A percentile compares a stretch with the other conserved stretches of the same genome.
Conservation (phyloP, 2,113 vertebrate genomes). For the Semicossyphus pulcher region DNA sequence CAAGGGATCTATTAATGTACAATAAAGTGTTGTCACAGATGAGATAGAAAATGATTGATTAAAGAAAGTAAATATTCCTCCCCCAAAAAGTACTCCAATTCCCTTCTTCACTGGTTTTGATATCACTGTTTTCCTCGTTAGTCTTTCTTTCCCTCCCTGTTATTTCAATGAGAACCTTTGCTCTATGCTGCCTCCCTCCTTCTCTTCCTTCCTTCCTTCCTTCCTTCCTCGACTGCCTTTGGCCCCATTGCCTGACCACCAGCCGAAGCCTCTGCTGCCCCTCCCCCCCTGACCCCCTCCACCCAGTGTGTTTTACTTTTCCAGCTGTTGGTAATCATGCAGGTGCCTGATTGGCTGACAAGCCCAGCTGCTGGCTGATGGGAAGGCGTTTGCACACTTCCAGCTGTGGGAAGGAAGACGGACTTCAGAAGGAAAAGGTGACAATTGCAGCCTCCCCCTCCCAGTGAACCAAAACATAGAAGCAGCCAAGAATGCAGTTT, state of each 20-base stretch:
- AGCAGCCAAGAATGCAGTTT: constrained; percentile 24
- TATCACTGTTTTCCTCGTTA: constrained; percentile 17
- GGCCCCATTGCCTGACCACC: constrained; percentile 30
- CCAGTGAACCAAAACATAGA: constrained; percentile 8
- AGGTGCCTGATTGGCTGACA: constrained; percentile 77
- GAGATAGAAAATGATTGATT: neutral
- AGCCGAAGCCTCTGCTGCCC: constrained; percentile 19
- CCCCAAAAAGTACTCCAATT: neutral
- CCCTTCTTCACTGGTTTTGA: neutral
- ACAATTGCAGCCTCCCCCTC: constrained; percentile 41
- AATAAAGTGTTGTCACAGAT: neutral
- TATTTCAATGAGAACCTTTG: neutral
- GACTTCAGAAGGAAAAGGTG: constrained; percentile 69
- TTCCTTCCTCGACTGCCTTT: constrained; percentile 27
- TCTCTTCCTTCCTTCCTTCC: constrained; percentile 17
- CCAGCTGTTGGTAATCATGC: constrained; percentile 77
- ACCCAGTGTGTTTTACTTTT: constrained; percentile 47
- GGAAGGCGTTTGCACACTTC: constrained; percentile 47
- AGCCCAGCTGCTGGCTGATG: constrained; percentile 65
- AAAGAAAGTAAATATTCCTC: neutral
- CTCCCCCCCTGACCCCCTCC: constrained; percentile 10
- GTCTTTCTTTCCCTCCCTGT: neutral
- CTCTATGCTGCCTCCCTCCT: constrained; percentile 1
- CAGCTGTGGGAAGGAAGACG: constrained; percentile 68
- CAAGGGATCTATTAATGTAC: neutral